phyloP scores from a whole-genome alignment of 2,888 invertebrate species.

The Cataglyphis cursor region DNA sequence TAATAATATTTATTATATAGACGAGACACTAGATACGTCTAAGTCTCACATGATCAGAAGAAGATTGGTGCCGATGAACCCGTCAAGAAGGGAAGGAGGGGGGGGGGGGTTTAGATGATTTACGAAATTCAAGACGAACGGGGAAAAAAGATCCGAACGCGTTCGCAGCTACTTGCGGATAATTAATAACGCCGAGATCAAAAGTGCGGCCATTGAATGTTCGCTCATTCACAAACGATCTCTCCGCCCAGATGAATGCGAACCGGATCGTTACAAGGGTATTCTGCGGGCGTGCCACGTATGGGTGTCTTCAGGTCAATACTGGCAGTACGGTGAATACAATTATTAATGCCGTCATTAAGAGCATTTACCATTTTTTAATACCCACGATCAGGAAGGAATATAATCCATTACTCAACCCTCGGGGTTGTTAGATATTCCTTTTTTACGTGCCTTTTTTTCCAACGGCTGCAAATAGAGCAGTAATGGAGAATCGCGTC shows the following conservation, averaged over 20 bases:
- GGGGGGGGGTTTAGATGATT: slow-evolving; percentile 23
- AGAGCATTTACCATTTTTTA: slow-evolving; percentile 79
- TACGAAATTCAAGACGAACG: slow-evolving; percentile 50
- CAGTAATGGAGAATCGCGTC: slow-evolving; percentile 7
- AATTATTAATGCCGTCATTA: slow-evolving; percentile 81
- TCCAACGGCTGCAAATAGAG: slow-evolving; percentile 28
- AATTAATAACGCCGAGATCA: slow-evolving; percentile 80
- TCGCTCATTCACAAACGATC: slow-evolving; percentile 79
- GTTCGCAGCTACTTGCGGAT: slow-evolving; percentile 77
- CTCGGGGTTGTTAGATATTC: slow-evolving; percentile 28
- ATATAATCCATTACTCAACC: slow-evolving; percentile 74
- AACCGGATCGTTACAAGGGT: slow-evolving; percentile 79
- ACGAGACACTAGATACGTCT: background rate
- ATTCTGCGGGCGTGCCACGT: slow-evolving; percentile 77
- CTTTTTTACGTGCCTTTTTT: slow-evolving; percentile 17
- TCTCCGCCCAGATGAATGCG: slow-evolving; percentile 77
- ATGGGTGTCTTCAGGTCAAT: slow-evolving; percentile 76
- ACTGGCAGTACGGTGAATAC: slow-evolving; percentile 77
- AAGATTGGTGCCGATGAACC: slow-evolving; percentile 25
- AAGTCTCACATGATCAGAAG: background rate
- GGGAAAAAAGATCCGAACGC: slow-evolving; percentile 62
- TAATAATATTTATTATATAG: background rate
- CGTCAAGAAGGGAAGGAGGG: slow-evolving; percentile 1
- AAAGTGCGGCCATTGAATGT: slow-evolving; percentile 79
- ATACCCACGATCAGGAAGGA: slow-evolving; percentile 76